Conservation (phyloP, 2,888 invertebrate species). For the Amiota minor region DNA sequence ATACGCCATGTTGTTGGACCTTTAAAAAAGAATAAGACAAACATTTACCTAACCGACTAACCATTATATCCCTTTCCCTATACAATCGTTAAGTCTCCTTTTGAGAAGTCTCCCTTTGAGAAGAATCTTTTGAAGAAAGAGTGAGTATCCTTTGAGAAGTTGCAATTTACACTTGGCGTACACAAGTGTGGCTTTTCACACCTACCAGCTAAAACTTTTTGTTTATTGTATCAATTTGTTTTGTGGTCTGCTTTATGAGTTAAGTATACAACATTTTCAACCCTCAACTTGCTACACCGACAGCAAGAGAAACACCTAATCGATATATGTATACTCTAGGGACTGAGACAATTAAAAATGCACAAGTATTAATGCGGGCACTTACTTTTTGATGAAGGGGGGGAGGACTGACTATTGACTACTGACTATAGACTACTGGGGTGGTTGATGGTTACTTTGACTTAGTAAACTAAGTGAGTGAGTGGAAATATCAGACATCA, state of each 20-base stretch:
- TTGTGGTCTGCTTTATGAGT: conserved; percentile 6
- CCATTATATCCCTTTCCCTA: too few species aligned
- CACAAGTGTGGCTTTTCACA: too few species aligned
- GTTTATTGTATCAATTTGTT: conserved; percentile 16
- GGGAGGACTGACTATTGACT: too few species aligned
- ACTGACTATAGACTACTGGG: background rate
- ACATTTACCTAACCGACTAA: too few species aligned
- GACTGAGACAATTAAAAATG: conserved; percentile 4
- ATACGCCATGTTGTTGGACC: conserved; percentile 46
- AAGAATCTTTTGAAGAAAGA: too few species aligned
- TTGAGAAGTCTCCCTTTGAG: too few species aligned
- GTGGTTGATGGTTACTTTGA: conserved; percentile 30
- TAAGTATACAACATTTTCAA: background rate
- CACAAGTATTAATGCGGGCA: conserved; percentile 13
- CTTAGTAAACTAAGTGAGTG: conserved; percentile 37
- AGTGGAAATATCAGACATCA: conserved; percentile 45
- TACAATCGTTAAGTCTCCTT: too few species aligned
- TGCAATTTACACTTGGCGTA: too few species aligned
- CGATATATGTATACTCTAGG: background rate
- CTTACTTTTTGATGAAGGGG: background rate
- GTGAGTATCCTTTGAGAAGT: too few species aligned
- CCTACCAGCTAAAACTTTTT: background rate
- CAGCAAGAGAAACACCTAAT: background rate
- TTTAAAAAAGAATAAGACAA: background rate
- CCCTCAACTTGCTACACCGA: too few species aligned